phyloP scores from a whole-genome alignment of 2,113 vertebrate species.

The Pelvicachromis taeniatus region DNA sequence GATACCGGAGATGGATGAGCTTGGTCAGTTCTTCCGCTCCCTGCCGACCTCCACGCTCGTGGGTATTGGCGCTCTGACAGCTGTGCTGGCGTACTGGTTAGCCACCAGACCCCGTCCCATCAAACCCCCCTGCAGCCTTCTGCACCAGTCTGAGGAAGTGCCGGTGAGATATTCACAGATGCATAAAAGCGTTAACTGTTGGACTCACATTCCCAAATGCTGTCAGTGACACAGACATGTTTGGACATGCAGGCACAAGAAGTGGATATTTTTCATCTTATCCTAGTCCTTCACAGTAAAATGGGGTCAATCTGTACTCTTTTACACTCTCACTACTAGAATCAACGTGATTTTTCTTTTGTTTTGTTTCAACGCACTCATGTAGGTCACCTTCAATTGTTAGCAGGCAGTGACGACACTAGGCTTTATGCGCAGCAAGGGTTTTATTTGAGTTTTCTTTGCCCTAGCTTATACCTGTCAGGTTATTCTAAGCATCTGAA shows the following conservation, averaged over 20 bases:
- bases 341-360: not conserved
- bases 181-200: fast-evolving
- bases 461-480: not conserved
- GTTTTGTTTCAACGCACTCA: not conserved
- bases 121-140: conserved; percentile 86
- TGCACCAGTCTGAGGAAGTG: conserved; percentile 87
- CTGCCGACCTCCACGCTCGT: conserved; percentile 86
- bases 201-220: not conserved
- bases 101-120: conserved; percentile 86
- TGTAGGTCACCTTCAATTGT: not conserved
- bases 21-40: conserved; percentile 85
- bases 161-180: conserved; percentile 75
- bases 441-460: not conserved
- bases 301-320: not conserved
- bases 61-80: conserved; percentile 86
- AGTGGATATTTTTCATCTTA: not conserved
- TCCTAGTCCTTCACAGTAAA: not conserved
- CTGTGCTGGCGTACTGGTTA: conserved; percentile 91
- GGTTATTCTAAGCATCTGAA: not conserved
- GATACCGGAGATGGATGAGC: conserved; percentile 85
- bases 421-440: not conserved
- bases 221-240: not conserved
- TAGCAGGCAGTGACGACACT: not conserved
- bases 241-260: not conserved
- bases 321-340: not conserved